phyloP scores from a whole-genome alignment of 2,797 vertebrate genomes.

The Eulemur coronatus region DNA sequence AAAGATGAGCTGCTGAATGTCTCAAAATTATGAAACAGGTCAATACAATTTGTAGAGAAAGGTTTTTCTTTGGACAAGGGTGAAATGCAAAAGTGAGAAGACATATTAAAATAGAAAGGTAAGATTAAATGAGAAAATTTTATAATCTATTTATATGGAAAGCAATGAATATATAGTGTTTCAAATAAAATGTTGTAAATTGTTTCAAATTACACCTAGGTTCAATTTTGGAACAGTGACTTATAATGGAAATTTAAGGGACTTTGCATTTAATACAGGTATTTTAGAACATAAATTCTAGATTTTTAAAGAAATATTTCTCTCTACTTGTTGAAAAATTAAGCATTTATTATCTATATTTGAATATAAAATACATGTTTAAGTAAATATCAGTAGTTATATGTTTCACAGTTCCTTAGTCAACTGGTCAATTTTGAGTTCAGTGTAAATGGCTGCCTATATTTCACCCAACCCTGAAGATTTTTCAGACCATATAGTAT shows the following conservation, averaged over 20 bases:
- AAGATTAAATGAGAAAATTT: conserved; percentile 47
- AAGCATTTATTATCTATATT: background rate
- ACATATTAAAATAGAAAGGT: conserved; percentile 23
- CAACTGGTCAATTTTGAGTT: background rate
- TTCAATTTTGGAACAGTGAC: conserved; percentile 48
- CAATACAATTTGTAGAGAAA: conserved; percentile 42
- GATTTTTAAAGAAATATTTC: conserved; percentile 11
- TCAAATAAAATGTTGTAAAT: conserved; percentile 52
- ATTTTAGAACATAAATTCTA: conserved; percentile 39
- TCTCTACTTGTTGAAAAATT: background rate
- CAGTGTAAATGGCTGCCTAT: background rate
- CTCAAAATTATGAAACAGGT: conserved; percentile 36
- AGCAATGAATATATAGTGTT: conserved; percentile 57
- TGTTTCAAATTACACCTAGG: conserved; percentile 48
- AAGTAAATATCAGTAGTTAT: background rate
- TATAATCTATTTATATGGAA: conserved; percentile 43
- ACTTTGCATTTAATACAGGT: background rate
- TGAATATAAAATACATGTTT: background rate
- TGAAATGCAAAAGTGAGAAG: conserved; percentile 32
- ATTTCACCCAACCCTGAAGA: background rate
- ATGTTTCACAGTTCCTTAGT: background rate
- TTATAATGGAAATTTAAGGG: conserved; percentile 39
- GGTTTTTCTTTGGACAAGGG: background rate
- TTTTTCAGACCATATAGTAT: background rate
- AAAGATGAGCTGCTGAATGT: background rate